phyloP scores from a whole-genome alignment of 2,113 vertebrate species.

The Proteles cristata region DNA sequence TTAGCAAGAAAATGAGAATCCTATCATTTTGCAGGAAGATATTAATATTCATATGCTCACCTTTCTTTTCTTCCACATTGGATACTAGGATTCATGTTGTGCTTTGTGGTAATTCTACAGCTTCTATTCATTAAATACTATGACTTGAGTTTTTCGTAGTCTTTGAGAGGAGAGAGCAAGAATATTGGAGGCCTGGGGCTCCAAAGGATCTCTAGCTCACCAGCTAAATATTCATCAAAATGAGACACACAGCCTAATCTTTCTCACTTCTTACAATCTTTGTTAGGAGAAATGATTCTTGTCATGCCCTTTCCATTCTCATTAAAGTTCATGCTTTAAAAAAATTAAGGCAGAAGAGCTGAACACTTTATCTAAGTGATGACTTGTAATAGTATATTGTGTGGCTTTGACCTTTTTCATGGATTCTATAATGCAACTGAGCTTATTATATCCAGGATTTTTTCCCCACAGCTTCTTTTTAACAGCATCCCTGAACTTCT shows the following conservation, averaged over 20 bases:
- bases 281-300: constrained; percentile 36
- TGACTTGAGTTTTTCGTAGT: background rate
- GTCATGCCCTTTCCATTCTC: background rate
- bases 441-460: constrained; percentile 19
- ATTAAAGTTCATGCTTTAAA: background rate
- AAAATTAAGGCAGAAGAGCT: constrained; percentile 38
- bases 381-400: constrained; percentile 14
- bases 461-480: background rate
- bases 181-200: background rate
- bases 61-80: background rate
- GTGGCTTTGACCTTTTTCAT: constrained; percentile 58
- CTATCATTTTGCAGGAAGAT: background rate
- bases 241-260: accelerated
- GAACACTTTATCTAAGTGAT: constrained; percentile 56
- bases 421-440: constrained; percentile 12
- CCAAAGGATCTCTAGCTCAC: background rate
- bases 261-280: background rate
- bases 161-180: constrained; percentile 8
- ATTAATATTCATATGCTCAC: constrained; percentile 24
- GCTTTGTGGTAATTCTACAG: background rate
- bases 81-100: constrained; percentile 13
- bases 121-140: constrained; percentile 50
- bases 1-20: constrained; percentile 7
- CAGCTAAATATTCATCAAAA: background rate
- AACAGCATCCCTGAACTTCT: background rate